A percentile compares a stretch with the other conserved stretches of the same genome.
These are phyloP conservation scores for Protonibea diacanthus DNA, from an alignment of 2,797 vertebrate species.

Conservation along the genomic window DNA sequence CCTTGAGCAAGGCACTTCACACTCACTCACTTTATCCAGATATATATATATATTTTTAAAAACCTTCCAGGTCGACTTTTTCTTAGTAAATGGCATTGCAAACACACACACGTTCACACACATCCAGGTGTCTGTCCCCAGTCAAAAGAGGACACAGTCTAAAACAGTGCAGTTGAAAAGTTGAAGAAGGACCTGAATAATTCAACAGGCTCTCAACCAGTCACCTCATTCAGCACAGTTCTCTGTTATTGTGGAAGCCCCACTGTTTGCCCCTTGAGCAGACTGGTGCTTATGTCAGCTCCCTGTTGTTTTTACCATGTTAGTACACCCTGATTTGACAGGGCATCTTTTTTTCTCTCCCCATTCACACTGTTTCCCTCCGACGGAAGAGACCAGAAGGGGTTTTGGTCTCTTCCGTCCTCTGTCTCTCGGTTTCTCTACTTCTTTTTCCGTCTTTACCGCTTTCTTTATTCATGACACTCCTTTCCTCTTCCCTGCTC, in stretches of 20 bases:
- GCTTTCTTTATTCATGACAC: not conserved
- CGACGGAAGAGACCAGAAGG: too few species aligned
- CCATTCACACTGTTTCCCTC: not conserved
- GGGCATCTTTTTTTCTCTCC: constrained; percentile 11
- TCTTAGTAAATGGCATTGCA: not conserved
- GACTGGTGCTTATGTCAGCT: constrained; percentile 33
- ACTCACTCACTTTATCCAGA: too few species aligned
- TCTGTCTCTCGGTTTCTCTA: not conserved
- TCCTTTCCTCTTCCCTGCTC: not conserved
- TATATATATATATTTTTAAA: not conserved
- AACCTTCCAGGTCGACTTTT: not conserved
- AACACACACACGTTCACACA: not conserved
- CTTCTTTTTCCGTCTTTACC: not conserved
- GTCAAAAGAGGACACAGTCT: constrained; percentile 23
- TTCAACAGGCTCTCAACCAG: constrained; percentile 52
- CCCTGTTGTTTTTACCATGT: constrained; percentile 38
- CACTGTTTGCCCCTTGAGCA: constrained; percentile 34
- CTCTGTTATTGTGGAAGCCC: constrained; percentile 28
- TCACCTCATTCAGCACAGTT: not conserved
- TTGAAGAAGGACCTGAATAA: constrained; percentile 57
- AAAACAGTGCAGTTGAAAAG: constrained; percentile 33
- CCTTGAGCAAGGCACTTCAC: constrained; percentile 9
- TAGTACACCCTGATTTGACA: constrained; percentile 34
- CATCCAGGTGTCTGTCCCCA: not conserved
- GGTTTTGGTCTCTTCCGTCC: not conserved